A percentile compares a stretch with the other conserved stretches of the same genome.
Conservation (phyloP, 2,797 vertebrate species). For the Gambelia wislizenii region DNA sequence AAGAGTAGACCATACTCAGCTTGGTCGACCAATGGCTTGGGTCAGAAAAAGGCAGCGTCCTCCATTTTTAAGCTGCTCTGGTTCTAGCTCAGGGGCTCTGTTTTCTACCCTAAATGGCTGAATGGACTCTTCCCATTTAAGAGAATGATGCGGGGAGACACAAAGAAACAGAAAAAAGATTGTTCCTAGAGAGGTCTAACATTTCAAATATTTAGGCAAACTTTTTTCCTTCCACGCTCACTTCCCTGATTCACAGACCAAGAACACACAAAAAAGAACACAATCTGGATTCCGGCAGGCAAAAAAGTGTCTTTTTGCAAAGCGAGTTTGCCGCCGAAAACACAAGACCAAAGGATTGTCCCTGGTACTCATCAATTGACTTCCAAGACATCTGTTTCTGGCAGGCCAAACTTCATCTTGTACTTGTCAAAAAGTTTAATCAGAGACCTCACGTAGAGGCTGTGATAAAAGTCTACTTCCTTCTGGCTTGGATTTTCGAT, state of each 20-base stretch:
- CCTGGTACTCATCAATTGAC: constrained; percentile 82
- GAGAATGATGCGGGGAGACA: not conserved
- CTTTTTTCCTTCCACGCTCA: constrained; percentile 71
- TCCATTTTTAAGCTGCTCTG: not conserved
- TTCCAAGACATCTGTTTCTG: constrained; percentile 86
- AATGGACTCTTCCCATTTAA: constrained; percentile 33
- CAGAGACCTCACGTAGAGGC: constrained; percentile 90
- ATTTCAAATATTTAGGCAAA: constrained; percentile 71
- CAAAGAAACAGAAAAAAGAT: constrained; percentile 33
- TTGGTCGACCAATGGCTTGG: too few relatives aligned
- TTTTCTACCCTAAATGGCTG: not conserved
- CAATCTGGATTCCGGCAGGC: constrained; percentile 22
- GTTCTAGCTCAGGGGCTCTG: not conserved
- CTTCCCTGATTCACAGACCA: constrained; percentile 73
- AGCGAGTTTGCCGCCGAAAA: constrained; percentile 7
- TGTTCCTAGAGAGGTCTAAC: constrained; percentile 68
- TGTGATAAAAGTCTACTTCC: constrained; percentile 90
- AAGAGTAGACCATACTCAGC: not conserved
- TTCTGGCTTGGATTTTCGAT: constrained; percentile 86
- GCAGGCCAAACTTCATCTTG: constrained; percentile 91
- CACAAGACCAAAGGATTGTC: not conserved
- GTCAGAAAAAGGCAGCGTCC: too few relatives aligned
- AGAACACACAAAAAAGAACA: constrained; percentile 52
- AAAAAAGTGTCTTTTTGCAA: constrained; percentile 18
- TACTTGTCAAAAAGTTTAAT: constrained; percentile 91